Evolutionary conservation across 2,888 invertebrate species (phyloP), one percentile per base, ranked within the genome.

Genomic region (Polydrusus tereticollis): DNA sequence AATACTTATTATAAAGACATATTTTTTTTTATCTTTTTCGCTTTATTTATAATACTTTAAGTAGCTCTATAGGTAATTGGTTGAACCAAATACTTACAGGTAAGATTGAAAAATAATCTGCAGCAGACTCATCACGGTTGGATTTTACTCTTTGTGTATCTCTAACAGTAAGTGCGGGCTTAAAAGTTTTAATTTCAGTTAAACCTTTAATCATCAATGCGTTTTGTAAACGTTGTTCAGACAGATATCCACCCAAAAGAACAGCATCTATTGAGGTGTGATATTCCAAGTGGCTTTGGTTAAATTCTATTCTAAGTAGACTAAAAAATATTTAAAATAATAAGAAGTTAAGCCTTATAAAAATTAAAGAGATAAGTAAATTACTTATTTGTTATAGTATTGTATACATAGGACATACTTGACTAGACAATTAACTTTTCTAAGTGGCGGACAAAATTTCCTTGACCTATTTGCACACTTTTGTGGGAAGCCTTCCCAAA

Each of bases 261-360:
- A 97, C 91, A 14, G 94, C 95, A 87, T 97, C 97, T 62, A 97
- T 86, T 82, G 95, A 94, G 12, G 95, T 94, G 83, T 96, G 96
- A 84, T 97, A 96, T 45, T 93, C 91, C 62, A 95, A 87, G 64
- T 90, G 86, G 71, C 89, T 90, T 82, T 95, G 95, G 84, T 95
- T 94, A 80, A 97, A 94, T 85, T 97, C 97, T 75, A 97, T 86
- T 77, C 96, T 89, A 76, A 97, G 86, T 71, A 92, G 88, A 82
- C 95, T 95, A 82, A 75, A 86, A 82, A 26, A 14, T 41, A 23
- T 38, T 38, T 41, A 2, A 16, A 47, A 33, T 33, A 20, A 6
- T 64, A 20, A 4, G 1, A 33, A n/a, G n/a, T n/a, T n/a, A n/a
- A n/a, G n/a, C n/a, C n/a, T n/a, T n/a, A n/a, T n/a, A n/a, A n/a